phyloP scores from a whole-genome alignment of 2,113 vertebrate species.

The Pseudopodoces humilis region DNA sequence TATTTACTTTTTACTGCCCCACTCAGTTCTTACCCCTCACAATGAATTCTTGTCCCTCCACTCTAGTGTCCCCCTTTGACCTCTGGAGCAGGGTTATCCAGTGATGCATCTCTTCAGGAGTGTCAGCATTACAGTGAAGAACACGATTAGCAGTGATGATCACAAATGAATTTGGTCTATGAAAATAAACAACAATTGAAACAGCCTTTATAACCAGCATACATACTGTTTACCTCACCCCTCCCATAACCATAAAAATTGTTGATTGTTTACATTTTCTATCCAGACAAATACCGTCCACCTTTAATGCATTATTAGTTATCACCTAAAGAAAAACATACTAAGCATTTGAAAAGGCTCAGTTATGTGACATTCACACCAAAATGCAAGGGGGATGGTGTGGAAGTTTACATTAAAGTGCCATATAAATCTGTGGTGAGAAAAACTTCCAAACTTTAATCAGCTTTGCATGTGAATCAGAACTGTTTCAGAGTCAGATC shows the following conservation, averaged over 20 bases:
- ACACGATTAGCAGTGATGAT: slow-evolving; percentile 97
- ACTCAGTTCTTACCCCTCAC: slow-evolving; percentile 84
- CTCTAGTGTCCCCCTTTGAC: slow-evolving; percentile 92
- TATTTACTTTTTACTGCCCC: background rate
- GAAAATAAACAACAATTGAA: background rate
- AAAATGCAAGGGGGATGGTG: background rate
- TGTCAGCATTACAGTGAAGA: slow-evolving; percentile 94
- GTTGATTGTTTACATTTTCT: background rate
- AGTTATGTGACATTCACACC: background rate
- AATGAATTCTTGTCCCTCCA: slow-evolving; percentile 97
- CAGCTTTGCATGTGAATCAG: slow-evolving; percentile 21
- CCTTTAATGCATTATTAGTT: slow-evolving; percentile 19
- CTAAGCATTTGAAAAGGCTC: background rate
- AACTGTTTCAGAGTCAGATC: slow-evolving; percentile 3
- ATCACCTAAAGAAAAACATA: background rate
- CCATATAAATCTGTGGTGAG: background rate
- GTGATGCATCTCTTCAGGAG: slow-evolving; percentile 98
- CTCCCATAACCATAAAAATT: background rate
- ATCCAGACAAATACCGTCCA: background rate
- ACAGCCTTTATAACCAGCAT: background rate
- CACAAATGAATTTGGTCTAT: slow-evolving; percentile 93
- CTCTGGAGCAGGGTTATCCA: slow-evolving; percentile 96
- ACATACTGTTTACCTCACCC: background rate
- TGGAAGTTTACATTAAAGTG: background rate
- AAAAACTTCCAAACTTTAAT: background rate